Base-by-base conservation (phyloP, 2,797 vertebrate genomes). In the Thripadectes ignobilis region DNA sequence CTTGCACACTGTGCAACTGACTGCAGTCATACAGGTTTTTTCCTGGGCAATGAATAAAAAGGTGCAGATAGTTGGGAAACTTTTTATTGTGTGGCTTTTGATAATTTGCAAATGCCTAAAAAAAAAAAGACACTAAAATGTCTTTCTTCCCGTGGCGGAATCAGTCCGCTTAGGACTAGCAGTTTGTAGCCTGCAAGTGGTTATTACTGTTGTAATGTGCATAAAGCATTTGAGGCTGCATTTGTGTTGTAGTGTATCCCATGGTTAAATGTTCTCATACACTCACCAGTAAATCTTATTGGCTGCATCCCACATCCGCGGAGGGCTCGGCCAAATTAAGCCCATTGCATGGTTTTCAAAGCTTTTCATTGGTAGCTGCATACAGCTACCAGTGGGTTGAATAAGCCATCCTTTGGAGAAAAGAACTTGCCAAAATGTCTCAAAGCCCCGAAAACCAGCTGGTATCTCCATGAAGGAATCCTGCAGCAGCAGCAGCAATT, bases 281-380 rank as follows among this genome's bases (percentile, higher is more conserved):
- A 4, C 13, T 52, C 13, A 3, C 0, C 30, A 32, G 15, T 7
- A 3, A 32, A 22, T 10, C 41, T 17, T 30, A 7, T 1, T 11
- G 45, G 22, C 32, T 61, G 22, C 38, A 32, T 48, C 27, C 5
- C 3, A 0, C 9, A 15, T n/a, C n/a, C 81, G 43, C 43, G 67
- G 30, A 68, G 27, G 6, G 14, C n/a, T 58, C 30, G 7, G 10
- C 34, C 48, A 85, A 38, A 30, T 54, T 26, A 45, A 69, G 55
- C 13, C 30, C 8, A 3, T 3, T 26, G 34, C 34, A 7, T 22
- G 4, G 18, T 39, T 73, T 30, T 24, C 15, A 16, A 39, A 71
- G 26, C 23, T 65, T 51, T 58, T 34, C 20, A 4, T 41, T 30
- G 11, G 10, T 61, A n/a, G 26, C 24, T 29, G 20, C 12, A 22